A percentile compares a stretch with the other conserved stretches of the same genome.
phyloP scores from a whole-genome alignment of 2,888 invertebrate species.

The Ormyrus pomaceus region DNA sequence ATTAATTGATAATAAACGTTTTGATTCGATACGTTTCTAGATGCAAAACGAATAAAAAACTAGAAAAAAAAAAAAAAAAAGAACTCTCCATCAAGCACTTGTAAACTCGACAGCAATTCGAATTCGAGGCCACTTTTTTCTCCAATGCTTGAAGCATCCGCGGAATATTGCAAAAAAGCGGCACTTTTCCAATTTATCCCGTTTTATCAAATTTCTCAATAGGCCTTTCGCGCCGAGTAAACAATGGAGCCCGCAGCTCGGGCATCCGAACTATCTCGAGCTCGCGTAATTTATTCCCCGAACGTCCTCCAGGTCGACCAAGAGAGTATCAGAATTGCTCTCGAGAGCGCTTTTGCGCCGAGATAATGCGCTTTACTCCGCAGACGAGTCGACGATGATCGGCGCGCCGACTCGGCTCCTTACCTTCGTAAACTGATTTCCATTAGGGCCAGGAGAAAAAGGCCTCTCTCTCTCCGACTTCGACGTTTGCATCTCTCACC shows the following conservation, averaged over 20 bases:
- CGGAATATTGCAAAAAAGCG: too few species aligned
- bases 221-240: slow-evolving; percentile 14
- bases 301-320: slow-evolving; percentile 20
- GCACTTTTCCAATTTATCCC: neutral
- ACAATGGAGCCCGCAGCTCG: slow-evolving; percentile 10
- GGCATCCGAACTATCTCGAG: slow-evolving; percentile 35
- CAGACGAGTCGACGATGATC: slow-evolving; percentile 15
- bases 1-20: too few species aligned
- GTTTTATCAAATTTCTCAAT: slow-evolving; percentile 22
- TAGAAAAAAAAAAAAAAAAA: too few species aligned
- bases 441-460: slow-evolving; percentile 9
- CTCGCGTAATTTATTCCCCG: slow-evolving; percentile 35
- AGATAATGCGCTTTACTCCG: slow-evolving; percentile 23
- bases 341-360: neutral
- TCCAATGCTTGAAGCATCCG: too few species aligned
- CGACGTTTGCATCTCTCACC: slow-evolving; percentile 32
- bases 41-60: too few species aligned
- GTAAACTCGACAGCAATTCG: too few species aligned
- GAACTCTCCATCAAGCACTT: too few species aligned
- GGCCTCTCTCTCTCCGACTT: neutral
- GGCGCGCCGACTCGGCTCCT: neutral
- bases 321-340: slow-evolving; percentile 34
- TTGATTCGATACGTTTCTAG: too few species aligned
- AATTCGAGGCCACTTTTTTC: too few species aligned
- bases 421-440: slow-evolving; percentile 16